Percentiles rank a stretch among this genome's conserved stretches.
Conservation (phyloP, 2,888 invertebrate species). For the Noctua janthina region DNA sequence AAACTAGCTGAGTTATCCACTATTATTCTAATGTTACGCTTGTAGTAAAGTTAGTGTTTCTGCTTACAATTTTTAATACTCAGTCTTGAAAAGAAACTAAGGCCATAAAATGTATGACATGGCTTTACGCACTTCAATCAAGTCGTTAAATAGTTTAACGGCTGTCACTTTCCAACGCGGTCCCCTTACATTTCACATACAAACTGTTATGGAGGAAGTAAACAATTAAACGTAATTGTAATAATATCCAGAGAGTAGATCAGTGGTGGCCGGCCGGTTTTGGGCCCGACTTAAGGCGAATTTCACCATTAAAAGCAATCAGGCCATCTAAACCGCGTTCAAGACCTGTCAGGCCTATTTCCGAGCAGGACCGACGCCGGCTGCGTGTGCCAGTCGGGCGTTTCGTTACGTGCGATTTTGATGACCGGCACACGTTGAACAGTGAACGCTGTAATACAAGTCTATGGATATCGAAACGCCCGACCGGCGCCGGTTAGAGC, state of each 20-base stretch:
- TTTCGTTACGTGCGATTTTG: too few species aligned
- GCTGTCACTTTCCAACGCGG: constrained; percentile 7
- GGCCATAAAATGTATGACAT: neutral
- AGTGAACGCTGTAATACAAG: too few species aligned
- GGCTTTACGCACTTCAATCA: neutral
- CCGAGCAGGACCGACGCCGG: too few species aligned
- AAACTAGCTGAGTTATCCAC: neutral
- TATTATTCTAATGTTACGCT: too few species aligned
- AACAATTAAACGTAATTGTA: constrained; percentile 24
- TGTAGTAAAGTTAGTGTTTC: neutral
- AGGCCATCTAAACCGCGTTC: too few species aligned
- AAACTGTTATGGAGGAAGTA: constrained; percentile 35
- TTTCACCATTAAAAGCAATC: neutral
- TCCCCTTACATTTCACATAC: constrained; percentile 9
- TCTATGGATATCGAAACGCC: too few species aligned
- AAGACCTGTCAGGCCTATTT: neutral
- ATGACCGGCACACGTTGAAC: too few species aligned
- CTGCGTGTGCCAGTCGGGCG: too few species aligned
- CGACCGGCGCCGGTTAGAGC: too few species aligned
- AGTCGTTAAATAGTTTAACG: neutral
- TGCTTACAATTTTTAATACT: neutral
- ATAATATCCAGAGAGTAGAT: neutral
- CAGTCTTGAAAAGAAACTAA: neutral
- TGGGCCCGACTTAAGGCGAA: neutral
- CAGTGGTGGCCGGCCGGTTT: neutral